These are phyloP conservation scores for Arctocebus calabarensis DNA, from an alignment of 2,797 vertebrate genomes.

Conservation along the genomic window DNA sequence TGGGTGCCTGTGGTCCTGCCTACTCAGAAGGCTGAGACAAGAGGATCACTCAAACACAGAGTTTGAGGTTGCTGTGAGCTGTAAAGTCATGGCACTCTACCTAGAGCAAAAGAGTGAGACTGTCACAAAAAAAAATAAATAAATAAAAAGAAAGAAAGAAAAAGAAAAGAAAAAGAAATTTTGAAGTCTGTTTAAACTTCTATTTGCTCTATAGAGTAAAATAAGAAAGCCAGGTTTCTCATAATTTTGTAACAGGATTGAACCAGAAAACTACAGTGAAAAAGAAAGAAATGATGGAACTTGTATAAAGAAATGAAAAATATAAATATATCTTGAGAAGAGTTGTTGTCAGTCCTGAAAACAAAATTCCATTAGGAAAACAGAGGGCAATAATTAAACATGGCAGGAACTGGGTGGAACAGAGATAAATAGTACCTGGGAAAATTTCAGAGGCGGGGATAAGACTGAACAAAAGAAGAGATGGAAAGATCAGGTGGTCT, in stretches of 20 bases:
- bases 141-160: too few relatives aligned
- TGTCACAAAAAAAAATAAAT: too few relatives aligned
- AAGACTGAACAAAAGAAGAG: background rate
- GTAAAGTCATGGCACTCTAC: too few relatives aligned
- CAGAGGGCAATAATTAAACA: background rate
- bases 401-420: background rate
- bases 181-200: background rate
- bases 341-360: slow-evolving; percentile 5
- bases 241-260: slow-evolving; percentile 17
- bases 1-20: too few relatives aligned
- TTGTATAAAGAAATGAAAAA: background rate
- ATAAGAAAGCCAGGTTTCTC: background rate
- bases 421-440: background rate
- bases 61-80: too few relatives aligned
- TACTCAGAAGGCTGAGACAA: too few relatives aligned
- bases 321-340: slow-evolving; percentile 8
- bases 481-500: slow-evolving; percentile 37
- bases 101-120: too few relatives aligned
- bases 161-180: background rate
- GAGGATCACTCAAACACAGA: too few relatives aligned
- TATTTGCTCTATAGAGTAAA: slow-evolving; percentile 51
- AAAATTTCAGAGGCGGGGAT: slow-evolving; percentile 22
- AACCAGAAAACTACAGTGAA: background rate
- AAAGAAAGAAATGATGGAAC: background rate
- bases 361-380: slow-evolving; percentile 16